Evolutionary conservation across 2,797 vertebrate genomes (phyloP).

Genomic region (Macroramphosus scolopax): DNA sequence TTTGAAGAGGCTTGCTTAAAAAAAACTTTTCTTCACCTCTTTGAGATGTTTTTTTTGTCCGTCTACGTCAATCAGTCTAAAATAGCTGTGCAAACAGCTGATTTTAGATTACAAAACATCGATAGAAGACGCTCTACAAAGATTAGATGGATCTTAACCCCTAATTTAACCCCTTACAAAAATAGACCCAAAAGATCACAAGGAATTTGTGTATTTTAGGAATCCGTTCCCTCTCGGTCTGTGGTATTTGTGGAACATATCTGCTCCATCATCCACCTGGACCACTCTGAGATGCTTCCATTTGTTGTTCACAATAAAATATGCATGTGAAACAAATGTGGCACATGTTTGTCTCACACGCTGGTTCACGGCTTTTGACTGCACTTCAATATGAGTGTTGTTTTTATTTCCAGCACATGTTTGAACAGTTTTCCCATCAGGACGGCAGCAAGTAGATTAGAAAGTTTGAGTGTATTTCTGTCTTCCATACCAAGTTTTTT

Average conservation of each 20-base stretch:
- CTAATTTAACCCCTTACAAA: slow-evolving; percentile 10
- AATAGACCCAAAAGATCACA: background rate
- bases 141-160: background rate
- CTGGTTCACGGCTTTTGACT: slow-evolving; percentile 22
- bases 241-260: slow-evolving; percentile 11
- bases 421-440: slow-evolving; percentile 12
- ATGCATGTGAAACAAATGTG: slow-evolving; percentile 35
- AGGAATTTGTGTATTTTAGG: slow-evolving; percentile 16
- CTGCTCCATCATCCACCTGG: background rate
- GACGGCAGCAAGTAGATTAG: slow-evolving; percentile 28
- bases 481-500: background rate
- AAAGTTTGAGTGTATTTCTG: slow-evolving; percentile 25
- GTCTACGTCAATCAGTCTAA: background rate
- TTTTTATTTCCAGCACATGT: slow-evolving; percentile 25
- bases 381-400: slow-evolving; percentile 13
- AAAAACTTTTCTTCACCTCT: too few relatives aligned
- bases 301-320: slow-evolving; percentile 54
- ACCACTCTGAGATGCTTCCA: slow-evolving; percentile 23
- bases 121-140: background rate
- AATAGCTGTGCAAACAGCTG: background rate
- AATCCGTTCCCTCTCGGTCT: slow-evolving; percentile 4
- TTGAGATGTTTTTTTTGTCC: too few relatives aligned
- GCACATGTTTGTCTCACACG: slow-evolving; percentile 27
- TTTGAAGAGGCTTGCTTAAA: too few relatives aligned
- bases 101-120: background rate